Evolutionary conservation across 2,113 vertebrate species (phyloP).

Genomic region (Sander vitreus): DNA sequence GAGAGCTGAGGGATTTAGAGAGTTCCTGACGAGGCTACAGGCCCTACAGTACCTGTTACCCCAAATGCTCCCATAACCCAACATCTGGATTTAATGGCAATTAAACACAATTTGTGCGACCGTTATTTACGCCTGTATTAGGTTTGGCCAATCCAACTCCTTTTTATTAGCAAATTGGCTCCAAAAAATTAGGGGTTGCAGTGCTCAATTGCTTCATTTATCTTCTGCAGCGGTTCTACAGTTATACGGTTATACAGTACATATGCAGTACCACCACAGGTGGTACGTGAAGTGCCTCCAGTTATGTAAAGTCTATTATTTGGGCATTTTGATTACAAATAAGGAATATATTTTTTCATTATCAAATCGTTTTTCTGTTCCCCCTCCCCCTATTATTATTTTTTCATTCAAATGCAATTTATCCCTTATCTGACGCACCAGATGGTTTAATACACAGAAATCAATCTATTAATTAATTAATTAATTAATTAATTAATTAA

Average conservation of each 20-base stretch:
- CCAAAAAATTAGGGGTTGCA: conserved; percentile 17
- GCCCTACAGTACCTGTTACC: conserved; percentile 72
- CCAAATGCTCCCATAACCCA: conserved; percentile 68
- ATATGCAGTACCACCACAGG: background rate
- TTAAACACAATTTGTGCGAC: conserved; percentile 70
- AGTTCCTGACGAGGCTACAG: conserved; percentile 60
- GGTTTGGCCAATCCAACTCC: conserved; percentile 35
- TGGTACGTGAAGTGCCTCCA: background rate
- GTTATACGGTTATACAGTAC: background rate
- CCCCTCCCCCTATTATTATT: background rate
- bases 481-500: no score
- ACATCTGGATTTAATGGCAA: conserved; percentile 80
- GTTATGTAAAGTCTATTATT: conserved; percentile 16
- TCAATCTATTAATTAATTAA: no score
- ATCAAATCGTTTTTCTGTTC: background rate
- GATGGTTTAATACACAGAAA: no score
- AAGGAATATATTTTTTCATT: background rate
- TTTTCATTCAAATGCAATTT: conserved; percentile 6
- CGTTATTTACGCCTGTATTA: conserved; percentile 48
- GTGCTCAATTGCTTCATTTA: conserved; percentile 26
- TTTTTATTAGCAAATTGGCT: conserved; percentile 42
- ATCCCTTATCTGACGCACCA: no score
- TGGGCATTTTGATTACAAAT: conserved; percentile 2
- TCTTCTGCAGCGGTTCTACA: background rate
- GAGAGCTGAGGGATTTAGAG: conserved; percentile 60